Evolutionary conservation across 2,888 invertebrate genomes (phyloP).

Genomic region (Arrhopalites spinosus): DNA sequence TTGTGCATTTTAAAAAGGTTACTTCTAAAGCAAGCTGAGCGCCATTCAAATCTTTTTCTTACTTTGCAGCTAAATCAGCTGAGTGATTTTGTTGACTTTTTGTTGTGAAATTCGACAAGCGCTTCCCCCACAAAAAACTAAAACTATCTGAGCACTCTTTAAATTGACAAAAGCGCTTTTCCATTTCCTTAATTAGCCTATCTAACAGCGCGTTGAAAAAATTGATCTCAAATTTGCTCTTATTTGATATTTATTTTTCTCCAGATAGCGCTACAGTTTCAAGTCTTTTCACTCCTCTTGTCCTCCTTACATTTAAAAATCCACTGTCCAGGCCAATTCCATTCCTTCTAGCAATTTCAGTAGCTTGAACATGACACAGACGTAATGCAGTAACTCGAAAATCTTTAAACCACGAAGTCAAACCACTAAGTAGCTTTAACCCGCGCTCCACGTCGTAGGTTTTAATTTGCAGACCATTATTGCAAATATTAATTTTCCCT

Average conservation of each 20-base stretch:
- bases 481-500: slow-evolving; percentile 7
- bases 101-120: neutral
- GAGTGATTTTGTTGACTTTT: neutral
- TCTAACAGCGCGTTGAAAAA: slow-evolving; percentile 5
- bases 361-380: neutral
- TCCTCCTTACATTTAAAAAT: slow-evolving; percentile 1
- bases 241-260: neutral
- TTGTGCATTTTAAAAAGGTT: neutral
- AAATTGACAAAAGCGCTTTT: neutral
- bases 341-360: neutral
- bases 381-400: slow-evolving; percentile 1
- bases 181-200: neutral
- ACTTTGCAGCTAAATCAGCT: neutral
- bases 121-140: slow-evolving; percentile 1
- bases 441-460: neutral
- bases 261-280: too few species aligned
- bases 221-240: neutral
- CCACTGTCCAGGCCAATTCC: neutral
- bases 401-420: neutral
- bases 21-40: neutral
- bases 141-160: neutral
- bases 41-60: neutral
- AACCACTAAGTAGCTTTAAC: neutral
- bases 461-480: neutral
- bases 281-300: neutral